Evolutionary conservation across 2,113 vertebrate genomes (phyloP).

Genomic region (Thermophis baileyi): DNA sequence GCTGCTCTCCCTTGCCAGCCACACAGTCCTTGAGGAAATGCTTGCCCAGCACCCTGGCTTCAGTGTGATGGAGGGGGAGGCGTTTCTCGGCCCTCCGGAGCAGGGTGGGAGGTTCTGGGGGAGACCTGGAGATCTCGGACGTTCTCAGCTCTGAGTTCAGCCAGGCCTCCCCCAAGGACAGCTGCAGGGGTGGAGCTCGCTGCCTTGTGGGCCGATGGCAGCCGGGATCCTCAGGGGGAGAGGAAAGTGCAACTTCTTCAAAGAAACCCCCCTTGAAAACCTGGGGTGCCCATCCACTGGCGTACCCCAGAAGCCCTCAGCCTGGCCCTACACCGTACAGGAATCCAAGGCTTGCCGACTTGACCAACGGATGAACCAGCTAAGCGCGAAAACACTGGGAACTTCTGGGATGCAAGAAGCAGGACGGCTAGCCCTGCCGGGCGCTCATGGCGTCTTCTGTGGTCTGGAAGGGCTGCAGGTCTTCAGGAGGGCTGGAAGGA

Average conservation of each 20-base stretch:
- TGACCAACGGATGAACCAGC: slow-evolving; percentile 28
- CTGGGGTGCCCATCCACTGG: slow-evolving; percentile 32
- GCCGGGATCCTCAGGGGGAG: neutral
- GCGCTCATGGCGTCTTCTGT: neutral
- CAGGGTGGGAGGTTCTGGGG: neutral
- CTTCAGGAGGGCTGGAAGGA: slow-evolving; percentile 46
- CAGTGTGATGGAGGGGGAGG: neutral
- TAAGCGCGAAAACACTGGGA: slow-evolving; percentile 15
- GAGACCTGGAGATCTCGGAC: neutral
- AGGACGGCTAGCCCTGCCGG: slow-evolving; percentile 2
- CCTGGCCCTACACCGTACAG: neutral
- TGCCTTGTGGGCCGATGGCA: neutral
- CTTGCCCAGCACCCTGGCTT: neutral
- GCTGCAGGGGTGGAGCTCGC: neutral
- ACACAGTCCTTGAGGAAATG: neutral
- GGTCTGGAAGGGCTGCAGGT: neutral
- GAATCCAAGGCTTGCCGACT: slow-evolving; percentile 36
- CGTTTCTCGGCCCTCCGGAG: neutral
- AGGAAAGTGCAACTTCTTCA: slow-evolving; percentile 53
- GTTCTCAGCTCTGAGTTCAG: neutral
- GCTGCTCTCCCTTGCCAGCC: neutral
- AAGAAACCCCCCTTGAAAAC: slow-evolving; percentile 58
- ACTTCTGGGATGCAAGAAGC: slow-evolving; percentile 16
- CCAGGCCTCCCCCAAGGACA: neutral
- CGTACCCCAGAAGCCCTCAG: slow-evolving; percentile 33